Evolutionary conservation across 92 coral and sea anemone species (phyloP), one percentile per base, ranked within the genome.

Genomic region (Metridium senile): DNA sequence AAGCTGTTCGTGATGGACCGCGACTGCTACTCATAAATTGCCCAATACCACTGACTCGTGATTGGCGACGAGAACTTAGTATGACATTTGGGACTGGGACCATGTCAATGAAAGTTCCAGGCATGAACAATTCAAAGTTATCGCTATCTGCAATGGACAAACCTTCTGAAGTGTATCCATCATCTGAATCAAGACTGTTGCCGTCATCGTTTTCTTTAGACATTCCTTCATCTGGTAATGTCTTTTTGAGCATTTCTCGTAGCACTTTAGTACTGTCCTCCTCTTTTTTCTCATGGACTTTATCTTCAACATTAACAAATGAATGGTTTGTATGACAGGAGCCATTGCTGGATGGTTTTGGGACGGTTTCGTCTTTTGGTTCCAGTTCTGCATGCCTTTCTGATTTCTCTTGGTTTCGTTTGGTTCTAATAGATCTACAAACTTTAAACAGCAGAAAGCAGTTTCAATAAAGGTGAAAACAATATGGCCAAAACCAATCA

Each of bases 71-170:
- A 20, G 82, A 77, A 27, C 82, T 77, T 13, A 77, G 54, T 29
- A 77, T 63, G 11, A 77, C 63, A 25, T 53, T 77, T 0, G 82
- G 82, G 66, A 64, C 53, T n/a, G 82, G 64, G 1, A 77, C 82
- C 61, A 45, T 68, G 43, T 77, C 82, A 11, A 77, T 51, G 43
- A 21, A 77, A 0, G 74, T 66, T 23, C 46, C 66, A 0, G 82
- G 82, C 82, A 77, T 77, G 53, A 39, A 77, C 31, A 77, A 21
- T 26, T 77, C 74, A 19, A 66, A 58, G 52, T 57, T 51, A 1
- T 77, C 82, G 17, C 47, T 52, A 26, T 77, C 82, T 3, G 70
- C 34, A 49, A 58, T 51, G 0, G 16, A 11, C n/a, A n/a, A 43
- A 0, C 58, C 74, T 26, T 43, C 70, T 59, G 65, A 59, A 65